Conservation (phyloP, 2,797 vertebrate species). For the Lepilemur ruficaudatus region DNA sequence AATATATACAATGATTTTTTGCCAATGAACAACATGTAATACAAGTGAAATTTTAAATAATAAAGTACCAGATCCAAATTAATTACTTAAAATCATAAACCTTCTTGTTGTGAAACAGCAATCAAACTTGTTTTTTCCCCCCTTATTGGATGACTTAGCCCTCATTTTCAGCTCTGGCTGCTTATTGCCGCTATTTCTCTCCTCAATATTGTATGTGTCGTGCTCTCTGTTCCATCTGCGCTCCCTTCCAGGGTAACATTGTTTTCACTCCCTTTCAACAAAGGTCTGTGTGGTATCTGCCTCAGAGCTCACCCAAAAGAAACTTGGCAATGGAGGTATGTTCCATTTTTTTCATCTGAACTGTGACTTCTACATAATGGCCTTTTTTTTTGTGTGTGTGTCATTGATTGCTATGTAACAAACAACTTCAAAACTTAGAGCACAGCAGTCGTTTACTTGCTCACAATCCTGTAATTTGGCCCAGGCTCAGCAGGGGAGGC, state of each 20-base stretch:
- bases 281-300: neutral
- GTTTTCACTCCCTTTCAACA: neutral
- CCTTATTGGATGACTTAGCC: neutral
- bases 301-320: neutral
- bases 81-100: neutral
- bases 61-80: neutral
- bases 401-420: neutral
- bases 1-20: neutral
- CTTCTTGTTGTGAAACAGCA: neutral
- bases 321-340: neutral
- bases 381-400: neutral
- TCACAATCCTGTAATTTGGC: neutral
- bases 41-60: neutral
- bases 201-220: accelerated
- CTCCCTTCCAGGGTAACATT: neutral
- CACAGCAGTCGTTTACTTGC: neutral
- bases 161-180: neutral
- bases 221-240: neutral
- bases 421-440: neutral
- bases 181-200: neutral
- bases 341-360: neutral
- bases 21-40: neutral
- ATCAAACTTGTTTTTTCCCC: neutral
- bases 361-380: neutral
- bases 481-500: neutral